Conservation (phyloP, 2,797 vertebrate genomes). For the Mus caroli region DNA sequence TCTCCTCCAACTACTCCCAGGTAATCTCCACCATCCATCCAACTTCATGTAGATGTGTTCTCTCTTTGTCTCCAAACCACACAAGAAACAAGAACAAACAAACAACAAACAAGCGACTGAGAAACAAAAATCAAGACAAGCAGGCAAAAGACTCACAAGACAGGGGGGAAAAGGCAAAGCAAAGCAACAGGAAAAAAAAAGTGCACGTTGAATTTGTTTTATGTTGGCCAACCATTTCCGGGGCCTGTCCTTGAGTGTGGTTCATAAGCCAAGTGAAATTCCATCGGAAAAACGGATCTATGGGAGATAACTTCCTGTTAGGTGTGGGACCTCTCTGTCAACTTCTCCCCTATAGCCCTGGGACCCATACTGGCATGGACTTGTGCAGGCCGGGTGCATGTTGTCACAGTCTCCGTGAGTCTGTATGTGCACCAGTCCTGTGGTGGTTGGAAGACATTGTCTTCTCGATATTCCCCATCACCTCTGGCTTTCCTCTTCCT, state of each 20-base stretch:
- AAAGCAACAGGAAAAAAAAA: not conserved
- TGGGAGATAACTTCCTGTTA: not conserved
- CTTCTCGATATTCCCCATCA: too few relatives aligned
- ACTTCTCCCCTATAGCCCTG: not conserved
- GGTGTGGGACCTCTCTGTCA: not conserved
- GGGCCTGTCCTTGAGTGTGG: not conserved
- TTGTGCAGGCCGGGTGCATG: not conserved
- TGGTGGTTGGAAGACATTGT: not conserved
- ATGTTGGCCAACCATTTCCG: not conserved
- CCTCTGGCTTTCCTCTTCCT: not conserved
- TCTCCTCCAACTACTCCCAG: too few relatives aligned
- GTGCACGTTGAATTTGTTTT: not conserved
- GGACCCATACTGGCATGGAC: not conserved
- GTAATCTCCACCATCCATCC: too few relatives aligned
- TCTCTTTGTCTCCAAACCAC: not conserved
- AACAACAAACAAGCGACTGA: not conserved
- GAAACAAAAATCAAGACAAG: not conserved
- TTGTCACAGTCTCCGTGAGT: not conserved
- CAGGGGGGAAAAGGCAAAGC: not conserved
- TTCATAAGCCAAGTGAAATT: not conserved
- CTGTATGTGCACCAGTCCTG: not conserved
- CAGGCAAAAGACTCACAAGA: not conserved
- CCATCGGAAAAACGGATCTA: not conserved
- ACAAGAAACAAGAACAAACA: not conserved
- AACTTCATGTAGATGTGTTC: not conserved